phyloP scores from a whole-genome alignment of 2,113 vertebrate species.

The Mormyrus iriodes region DNA sequence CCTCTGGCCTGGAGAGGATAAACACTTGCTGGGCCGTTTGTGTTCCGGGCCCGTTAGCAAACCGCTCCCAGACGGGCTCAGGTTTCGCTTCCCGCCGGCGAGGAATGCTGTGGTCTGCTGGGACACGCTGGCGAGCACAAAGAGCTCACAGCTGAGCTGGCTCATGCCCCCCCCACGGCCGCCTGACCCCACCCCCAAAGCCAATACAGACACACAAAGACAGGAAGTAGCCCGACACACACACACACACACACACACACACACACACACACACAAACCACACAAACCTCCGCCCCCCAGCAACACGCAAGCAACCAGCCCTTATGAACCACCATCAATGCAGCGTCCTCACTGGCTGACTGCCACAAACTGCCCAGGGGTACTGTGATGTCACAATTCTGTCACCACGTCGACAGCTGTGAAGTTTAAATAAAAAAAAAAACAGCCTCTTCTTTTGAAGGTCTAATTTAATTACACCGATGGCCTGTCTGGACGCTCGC shows the following conservation, averaged over 20 bases:
- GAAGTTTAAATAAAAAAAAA: background rate
- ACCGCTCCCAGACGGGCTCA: background rate
- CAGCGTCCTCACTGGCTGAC: background rate
- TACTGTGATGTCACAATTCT: slow-evolving; percentile 3
- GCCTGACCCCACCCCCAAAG: background rate
- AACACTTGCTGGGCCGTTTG: background rate
- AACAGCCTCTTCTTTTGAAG: slow-evolving; percentile 7
- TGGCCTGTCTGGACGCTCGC: background rate
- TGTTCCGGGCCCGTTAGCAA: background rate
- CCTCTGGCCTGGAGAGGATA: background rate
- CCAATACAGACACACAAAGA: slow-evolving; percentile 2
- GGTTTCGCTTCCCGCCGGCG: background rate
- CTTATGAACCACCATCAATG: background rate
- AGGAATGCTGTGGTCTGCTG: background rate
- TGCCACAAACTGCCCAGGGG: background rate
- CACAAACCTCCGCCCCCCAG: background rate
- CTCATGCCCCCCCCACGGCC: background rate
- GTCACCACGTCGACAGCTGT: slow-evolving; percentile 15
- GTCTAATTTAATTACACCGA: slow-evolving; percentile 13
- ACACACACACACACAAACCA: background rate
- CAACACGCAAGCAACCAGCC: background rate
- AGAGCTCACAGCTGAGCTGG: slow-evolving; percentile 7
- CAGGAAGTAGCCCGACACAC: background rate
- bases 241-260: background rate
- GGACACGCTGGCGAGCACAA: background rate